Conservation (phyloP, 2,888 invertebrate species). For the Leptinotarsa tumamoca region DNA sequence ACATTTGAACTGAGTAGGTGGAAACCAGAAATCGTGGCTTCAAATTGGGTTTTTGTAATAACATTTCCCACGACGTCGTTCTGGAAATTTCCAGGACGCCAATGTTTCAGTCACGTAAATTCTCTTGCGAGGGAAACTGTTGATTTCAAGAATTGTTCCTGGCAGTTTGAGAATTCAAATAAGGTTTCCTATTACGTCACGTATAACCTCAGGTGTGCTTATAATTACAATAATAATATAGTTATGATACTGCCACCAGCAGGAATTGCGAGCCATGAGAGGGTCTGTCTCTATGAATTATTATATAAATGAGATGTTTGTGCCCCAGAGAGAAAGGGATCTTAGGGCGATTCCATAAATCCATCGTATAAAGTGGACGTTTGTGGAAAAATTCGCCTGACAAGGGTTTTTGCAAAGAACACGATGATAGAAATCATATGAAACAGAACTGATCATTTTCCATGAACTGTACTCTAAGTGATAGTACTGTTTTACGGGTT, state of each 20-base stretch:
- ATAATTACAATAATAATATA: constrained; percentile 55
- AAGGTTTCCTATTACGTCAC: constrained; percentile 49
- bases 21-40: not conserved
- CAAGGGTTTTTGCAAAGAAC: too few relatives aligned
- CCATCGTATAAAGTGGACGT: too few relatives aligned
- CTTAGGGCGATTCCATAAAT: not conserved
- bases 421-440: too few relatives aligned
- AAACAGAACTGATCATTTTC: too few relatives aligned
- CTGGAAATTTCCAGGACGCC: constrained; percentile 1
- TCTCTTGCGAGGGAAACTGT: constrained; percentile 39
- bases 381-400: too few relatives aligned
- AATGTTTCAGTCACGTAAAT: constrained; percentile 20
- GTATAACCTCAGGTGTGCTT: constrained; percentile 47
- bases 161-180: constrained; percentile 40
- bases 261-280: constrained; percentile 26
- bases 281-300: constrained; percentile 31
- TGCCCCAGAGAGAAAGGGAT: not conserved
- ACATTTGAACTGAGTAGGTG: not conserved
- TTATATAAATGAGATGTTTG: constrained; percentile 30
- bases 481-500: too few relatives aligned
- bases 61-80: not conserved
- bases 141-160: constrained; percentile 52
- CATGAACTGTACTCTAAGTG: too few relatives aligned
- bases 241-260: constrained; percentile 49
- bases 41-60: not conserved